Evolutionary conservation across 2,113 vertebrate genomes (phyloP).

Genomic region (Rhinichthys klamathensis): DNA sequence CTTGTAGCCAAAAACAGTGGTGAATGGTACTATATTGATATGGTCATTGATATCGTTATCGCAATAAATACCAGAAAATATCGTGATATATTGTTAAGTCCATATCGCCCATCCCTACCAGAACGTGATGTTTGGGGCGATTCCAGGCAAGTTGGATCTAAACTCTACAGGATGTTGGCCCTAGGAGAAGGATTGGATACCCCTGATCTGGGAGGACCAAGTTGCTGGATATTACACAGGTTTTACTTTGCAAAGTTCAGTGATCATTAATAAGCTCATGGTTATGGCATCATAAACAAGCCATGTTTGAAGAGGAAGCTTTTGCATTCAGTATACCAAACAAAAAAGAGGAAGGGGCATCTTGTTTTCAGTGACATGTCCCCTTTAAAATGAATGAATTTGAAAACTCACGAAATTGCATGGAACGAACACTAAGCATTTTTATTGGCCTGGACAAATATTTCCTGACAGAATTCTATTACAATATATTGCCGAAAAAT

Average conservation of each 20-base stretch:
- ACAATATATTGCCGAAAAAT: slow-evolving; percentile 3
- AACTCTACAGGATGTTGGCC: neutral
- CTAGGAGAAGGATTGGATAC: neutral
- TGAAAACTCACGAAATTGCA: neutral
- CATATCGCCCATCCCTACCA: too few species aligned
- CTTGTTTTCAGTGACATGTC: neutral
- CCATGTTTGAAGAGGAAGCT: neutral
- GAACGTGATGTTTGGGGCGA: too few species aligned
- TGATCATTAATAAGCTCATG: neutral
- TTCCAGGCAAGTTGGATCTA: neutral
- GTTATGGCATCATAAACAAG: neutral
- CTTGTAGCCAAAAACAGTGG: too few species aligned
- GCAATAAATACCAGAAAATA: too few species aligned
- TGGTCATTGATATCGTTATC: too few species aligned
- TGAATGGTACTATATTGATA: too few species aligned
- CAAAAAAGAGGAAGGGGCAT: neutral
- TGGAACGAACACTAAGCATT: neutral
- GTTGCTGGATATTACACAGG: neutral
- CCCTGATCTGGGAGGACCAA: neutral
- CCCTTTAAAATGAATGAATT: neutral
- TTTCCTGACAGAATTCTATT: slow-evolving; percentile 7
- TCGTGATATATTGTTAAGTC: too few species aligned
- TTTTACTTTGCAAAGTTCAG: neutral
- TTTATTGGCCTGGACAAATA: slow-evolving; percentile 16
- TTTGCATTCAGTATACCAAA: neutral